phyloP scores from a whole-genome alignment of 2,113 vertebrate species.

The Rhea pennata region DNA sequence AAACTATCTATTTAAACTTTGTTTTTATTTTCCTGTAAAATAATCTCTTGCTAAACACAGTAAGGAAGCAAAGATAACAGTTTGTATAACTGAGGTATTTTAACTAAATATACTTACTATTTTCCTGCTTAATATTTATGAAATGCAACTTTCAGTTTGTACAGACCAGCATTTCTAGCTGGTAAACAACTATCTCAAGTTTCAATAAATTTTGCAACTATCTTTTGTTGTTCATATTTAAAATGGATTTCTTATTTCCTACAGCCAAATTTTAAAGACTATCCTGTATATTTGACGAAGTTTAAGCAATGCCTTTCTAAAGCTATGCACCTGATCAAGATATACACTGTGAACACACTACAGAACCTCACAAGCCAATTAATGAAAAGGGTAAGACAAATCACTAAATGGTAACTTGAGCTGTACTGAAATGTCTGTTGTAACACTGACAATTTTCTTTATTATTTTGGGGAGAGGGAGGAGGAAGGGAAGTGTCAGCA shows the following conservation, averaged over 20 bases:
- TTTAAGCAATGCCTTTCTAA: conserved; percentile 97
- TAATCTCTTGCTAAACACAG: background rate
- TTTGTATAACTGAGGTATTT: background rate
- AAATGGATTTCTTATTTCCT: conserved; percentile 42
- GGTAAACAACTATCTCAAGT: background rate
- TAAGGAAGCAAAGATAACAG: background rate
- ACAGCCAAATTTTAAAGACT: conserved; percentile 97
- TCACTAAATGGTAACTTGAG: background rate
- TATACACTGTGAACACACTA: conserved; percentile 90
- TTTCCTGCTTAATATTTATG: background rate
- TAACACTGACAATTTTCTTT: background rate
- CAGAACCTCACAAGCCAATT: conserved; percentile 94
- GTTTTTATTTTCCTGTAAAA: background rate
- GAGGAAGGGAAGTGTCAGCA: background rate
- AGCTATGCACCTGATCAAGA: conserved; percentile 97
- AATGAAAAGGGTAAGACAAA: conserved; percentile 89
- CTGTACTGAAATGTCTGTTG: background rate
- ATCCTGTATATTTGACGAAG: conserved; percentile 91
- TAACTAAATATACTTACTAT: background rate
- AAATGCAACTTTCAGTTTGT: background rate
- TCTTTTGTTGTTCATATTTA: background rate
- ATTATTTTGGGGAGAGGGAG: background rate
- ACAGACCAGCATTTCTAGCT: background rate
- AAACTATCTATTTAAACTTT: background rate
- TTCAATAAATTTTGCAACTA: background rate